Evolutionary conservation across 37 sponge, comb jelly and placozoan species (phyloP).

Genomic region (Aplysina aerophoba): DNA sequence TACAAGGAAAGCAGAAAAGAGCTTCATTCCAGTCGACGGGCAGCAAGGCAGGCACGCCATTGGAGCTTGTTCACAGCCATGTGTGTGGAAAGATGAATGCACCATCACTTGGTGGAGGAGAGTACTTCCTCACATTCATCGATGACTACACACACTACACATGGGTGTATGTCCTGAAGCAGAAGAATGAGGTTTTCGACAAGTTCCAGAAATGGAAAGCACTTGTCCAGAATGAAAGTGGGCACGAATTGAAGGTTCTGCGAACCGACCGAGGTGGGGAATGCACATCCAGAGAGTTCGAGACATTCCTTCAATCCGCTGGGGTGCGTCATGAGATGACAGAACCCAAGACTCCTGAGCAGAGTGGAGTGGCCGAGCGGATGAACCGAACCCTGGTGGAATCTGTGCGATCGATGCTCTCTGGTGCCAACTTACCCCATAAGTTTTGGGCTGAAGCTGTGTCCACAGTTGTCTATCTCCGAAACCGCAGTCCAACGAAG

Average conservation of each 20-base stretch:
- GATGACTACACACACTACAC: constrained; percentile 47
- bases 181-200: constrained; percentile 59
- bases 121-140: constrained; percentile 55
- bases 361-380: constrained; percentile 73
- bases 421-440: constrained; percentile 60
- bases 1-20: constrained; percentile 60
- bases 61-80: constrained; percentile 56
- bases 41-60: constrained; percentile 40
- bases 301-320: constrained; percentile 43
- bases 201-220: constrained; percentile 70
- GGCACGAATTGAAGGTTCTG: constrained; percentile 57
- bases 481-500: constrained; percentile 62
- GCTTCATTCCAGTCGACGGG: constrained; percentile 24
- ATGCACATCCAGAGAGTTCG: constrained; percentile 57
- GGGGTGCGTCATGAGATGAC: constrained; percentile 71
- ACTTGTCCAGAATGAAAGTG: constrained; percentile 47
- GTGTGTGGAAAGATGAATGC: constrained; percentile 57
- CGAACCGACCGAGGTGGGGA: constrained; percentile 67
- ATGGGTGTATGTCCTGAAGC: constrained; percentile 64
- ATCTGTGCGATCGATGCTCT: constrained; percentile 67
- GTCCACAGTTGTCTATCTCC: constrained; percentile 63
- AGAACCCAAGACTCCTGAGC: constrained; percentile 71
- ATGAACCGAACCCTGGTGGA: constrained; percentile 74
- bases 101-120: constrained; percentile 49
- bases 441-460: constrained; percentile 77